These are phyloP conservation scores for Poeciliopsis turrubarensis DNA, from an alignment of 2,113 vertebrate genomes.

Conservation along the genomic window DNA sequence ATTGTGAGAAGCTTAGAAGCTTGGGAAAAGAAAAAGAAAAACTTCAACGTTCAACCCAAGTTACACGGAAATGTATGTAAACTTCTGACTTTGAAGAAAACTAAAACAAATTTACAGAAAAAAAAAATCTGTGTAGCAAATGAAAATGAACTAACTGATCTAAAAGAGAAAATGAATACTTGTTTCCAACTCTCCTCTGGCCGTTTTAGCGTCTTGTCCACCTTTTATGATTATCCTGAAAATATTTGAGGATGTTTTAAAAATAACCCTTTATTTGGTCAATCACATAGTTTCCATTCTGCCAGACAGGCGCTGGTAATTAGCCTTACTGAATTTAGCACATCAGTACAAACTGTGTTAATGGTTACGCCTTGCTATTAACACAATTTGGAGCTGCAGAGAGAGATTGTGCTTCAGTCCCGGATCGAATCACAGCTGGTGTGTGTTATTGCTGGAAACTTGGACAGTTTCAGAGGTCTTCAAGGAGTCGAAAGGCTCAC, in stretches of 20 bases:
- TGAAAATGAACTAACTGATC: background rate
- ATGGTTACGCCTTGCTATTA: constrained; percentile 34
- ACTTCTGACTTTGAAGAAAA: background rate
- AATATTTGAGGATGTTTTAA: background rate
- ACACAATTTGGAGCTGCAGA: constrained; percentile 39
- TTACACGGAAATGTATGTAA: background rate
- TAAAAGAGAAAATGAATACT: too few species aligned
- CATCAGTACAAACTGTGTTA: constrained; percentile 44
- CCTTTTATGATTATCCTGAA: background rate
- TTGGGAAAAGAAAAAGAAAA: background rate
- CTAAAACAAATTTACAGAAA: background rate
- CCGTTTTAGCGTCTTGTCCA: background rate
- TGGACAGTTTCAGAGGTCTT: constrained; percentile 73
- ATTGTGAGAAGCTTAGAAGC: too few species aligned
- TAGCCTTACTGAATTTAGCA: constrained; percentile 55
- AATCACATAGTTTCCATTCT: constrained; percentile 56
- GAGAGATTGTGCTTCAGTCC: constrained; percentile 62
- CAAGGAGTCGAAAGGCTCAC: constrained; percentile 64
- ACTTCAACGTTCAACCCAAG: background rate
- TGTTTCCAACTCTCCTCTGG: too few species aligned
- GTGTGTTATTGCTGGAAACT: constrained; percentile 73
- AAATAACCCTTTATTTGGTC: background rate
- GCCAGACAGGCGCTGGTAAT: constrained; percentile 52
- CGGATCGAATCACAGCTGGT: constrained; percentile 71
- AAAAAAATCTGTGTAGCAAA: background rate